Percentiles rank a stretch among this genome's conserved stretches.
Conservation (phyloP, 2,113 vertebrate species). For the Pelecanus crispus region DNA sequence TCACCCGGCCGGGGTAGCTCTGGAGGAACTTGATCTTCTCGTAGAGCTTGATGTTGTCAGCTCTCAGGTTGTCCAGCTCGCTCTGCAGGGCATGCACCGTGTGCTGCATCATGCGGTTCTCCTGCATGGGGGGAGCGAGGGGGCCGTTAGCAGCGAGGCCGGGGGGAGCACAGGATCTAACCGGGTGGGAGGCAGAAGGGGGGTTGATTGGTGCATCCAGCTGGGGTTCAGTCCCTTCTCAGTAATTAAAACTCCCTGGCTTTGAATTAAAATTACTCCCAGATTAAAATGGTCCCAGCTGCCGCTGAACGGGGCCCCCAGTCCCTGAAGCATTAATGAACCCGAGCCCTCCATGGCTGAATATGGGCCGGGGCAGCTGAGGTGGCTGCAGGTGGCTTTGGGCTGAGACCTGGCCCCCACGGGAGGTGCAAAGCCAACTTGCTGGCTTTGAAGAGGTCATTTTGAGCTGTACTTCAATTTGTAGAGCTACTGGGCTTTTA, state of each 20-base stretch:
- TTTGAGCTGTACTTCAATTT: not conserved
- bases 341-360: fast-evolving
- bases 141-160: not conserved
- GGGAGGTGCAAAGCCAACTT: not conserved
- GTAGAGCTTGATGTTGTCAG: slow-evolving; percentile 96
- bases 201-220: not conserved
- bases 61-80: slow-evolving; percentile 93
- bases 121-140: slow-evolving; percentile 61
- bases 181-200: fast-evolving
- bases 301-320: not conserved
- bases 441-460: not conserved
- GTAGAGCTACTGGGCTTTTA: not conserved
- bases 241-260: not conserved
- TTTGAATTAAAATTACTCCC: not conserved
- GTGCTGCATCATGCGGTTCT: slow-evolving; percentile 86
- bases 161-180: not conserved
- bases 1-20: slow-evolving; percentile 88
- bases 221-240: not conserved
- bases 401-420: not conserved
- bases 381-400: not conserved
- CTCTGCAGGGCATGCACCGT: slow-evolving; percentile 91
- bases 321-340: fast-evolving
- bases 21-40: slow-evolving; percentile 99
- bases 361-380: not conserved
- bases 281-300: not conserved